A percentile compares a stretch with the other conserved stretches of the same genome.
These are phyloP conservation scores for Torymus aiolomorphi DNA, from an alignment of 2,888 invertebrate genomes.

Conservation along the genomic window DNA sequence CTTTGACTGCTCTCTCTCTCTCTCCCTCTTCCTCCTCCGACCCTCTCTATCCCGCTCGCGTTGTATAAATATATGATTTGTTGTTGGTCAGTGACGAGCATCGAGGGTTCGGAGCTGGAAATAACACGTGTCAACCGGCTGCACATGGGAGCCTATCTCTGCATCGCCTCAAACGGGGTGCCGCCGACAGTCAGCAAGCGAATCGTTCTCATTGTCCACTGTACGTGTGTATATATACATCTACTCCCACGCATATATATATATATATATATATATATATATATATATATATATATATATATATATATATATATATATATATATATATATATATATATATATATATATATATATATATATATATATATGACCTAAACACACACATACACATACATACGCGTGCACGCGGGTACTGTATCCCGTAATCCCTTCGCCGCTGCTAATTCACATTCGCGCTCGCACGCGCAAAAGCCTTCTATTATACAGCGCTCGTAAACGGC, in stretches of 20 bases:
- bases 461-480: not conserved
- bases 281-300: not conserved
- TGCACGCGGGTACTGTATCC: no score
- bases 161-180: slow-evolving; percentile 88
- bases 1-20: no score
- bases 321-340: no score
- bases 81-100: slow-evolving; percentile 72
- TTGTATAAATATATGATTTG: slow-evolving; percentile 20
- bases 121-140: slow-evolving; percentile 83
- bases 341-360: not conserved
- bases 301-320: no score
- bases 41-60: not conserved
- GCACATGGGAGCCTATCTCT: slow-evolving; percentile 87
- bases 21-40: not conserved
- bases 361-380: no score
- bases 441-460: slow-evolving; percentile 24
- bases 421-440: slow-evolving; percentile 2
- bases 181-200: slow-evolving; percentile 78
- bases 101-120: slow-evolving; percentile 82
- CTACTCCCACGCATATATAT: no score
- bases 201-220: slow-evolving; percentile 82
- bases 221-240: slow-evolving; percentile 79
- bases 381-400: no score
- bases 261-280: not conserved
- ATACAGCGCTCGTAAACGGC: no score